These are phyloP conservation scores for Polyommatus iphigenia DNA, from an alignment of 2,888 invertebrate species.

Conservation along the genomic window DNA sequence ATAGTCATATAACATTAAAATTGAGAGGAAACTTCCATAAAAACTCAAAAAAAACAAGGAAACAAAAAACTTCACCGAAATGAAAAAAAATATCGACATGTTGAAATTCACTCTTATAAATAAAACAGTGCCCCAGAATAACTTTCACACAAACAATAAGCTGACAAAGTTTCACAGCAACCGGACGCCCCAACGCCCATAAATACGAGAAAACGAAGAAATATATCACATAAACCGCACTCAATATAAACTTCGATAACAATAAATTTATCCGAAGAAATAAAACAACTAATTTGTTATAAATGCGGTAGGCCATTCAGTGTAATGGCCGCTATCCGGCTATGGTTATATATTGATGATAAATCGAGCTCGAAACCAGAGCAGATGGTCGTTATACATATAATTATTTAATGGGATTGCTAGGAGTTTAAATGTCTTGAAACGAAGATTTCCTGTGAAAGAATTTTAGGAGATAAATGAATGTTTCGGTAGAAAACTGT, in stretches of 20 bases:
- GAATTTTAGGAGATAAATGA: background rate
- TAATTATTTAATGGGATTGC: background rate
- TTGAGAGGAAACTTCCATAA: too few relatives aligned
- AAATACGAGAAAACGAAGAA: constrained; percentile 7
- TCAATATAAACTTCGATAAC: constrained; percentile 23
- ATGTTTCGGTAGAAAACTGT: background rate
- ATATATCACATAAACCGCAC: constrained; percentile 21
- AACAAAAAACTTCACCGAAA: too few relatives aligned
- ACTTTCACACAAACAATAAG: constrained; percentile 1
- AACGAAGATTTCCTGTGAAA: background rate
- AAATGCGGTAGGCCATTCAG: constrained; percentile 24
- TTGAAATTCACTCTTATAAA: too few relatives aligned
- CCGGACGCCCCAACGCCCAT: background rate
- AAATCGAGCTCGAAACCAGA: constrained; percentile 7
- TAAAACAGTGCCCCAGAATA: background rate
- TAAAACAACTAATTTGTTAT: constrained; percentile 26
- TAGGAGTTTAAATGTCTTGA: background rate
- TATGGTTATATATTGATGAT: constrained; percentile 12
- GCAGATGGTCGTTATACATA: constrained; percentile 24
- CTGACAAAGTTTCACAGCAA: background rate
- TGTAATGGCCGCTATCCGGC: constrained; percentile 16
- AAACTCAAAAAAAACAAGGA: too few relatives aligned
- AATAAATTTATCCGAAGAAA: constrained; percentile 22
- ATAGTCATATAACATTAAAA: too few relatives aligned
- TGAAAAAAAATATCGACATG: too few relatives aligned